Evolutionary conservation across 2,888 invertebrate genomes (phyloP).

Genomic region (Oscheius sp.): DNA sequence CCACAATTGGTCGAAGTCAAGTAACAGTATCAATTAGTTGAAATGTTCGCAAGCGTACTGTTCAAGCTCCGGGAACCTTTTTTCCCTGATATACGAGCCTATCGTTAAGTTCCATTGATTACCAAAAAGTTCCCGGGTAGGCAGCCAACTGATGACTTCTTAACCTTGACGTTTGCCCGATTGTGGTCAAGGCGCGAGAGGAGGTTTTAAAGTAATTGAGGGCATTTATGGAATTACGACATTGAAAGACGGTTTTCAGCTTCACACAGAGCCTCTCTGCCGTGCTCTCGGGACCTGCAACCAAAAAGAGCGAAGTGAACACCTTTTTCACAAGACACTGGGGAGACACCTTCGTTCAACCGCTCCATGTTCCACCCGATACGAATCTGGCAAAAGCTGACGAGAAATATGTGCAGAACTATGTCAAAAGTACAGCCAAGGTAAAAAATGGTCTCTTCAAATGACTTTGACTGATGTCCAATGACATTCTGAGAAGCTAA

Average conservation of each 20-base stretch:
- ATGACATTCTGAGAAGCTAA: too few relatives aligned
- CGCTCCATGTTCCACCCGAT: slow-evolving; percentile 81
- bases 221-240: slow-evolving; percentile 22
- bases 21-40: slow-evolving; percentile 26
- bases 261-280: slow-evolving; percentile 71
- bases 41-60: neutral
- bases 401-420: slow-evolving; percentile 86
- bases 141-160: slow-evolving; percentile 11
- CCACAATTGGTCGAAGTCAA: slow-evolving; percentile 30
- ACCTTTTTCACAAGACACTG: slow-evolving; percentile 96
- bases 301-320: slow-evolving; percentile 84
- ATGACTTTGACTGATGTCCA: neutral
- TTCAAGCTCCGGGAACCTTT: too few relatives aligned
- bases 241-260: slow-evolving; percentile 56
- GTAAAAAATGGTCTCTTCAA: slow-evolving; percentile 30
- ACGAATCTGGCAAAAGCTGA: slow-evolving; percentile 85
- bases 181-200: slow-evolving; percentile 8
- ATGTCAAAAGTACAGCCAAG: slow-evolving; percentile 77
- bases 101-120: neutral
- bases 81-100: too few relatives aligned
- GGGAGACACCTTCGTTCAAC: slow-evolving; percentile 93
- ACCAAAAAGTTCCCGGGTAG: neutral
- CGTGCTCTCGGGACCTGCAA: slow-evolving; percentile 74
- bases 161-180: slow-evolving; percentile 25
- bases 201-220: slow-evolving; percentile 28